Evolutionary conservation across 2,888 invertebrate species (phyloP), one percentile per base, ranked within the genome.

Genomic region (Sycophila texana): DNA sequence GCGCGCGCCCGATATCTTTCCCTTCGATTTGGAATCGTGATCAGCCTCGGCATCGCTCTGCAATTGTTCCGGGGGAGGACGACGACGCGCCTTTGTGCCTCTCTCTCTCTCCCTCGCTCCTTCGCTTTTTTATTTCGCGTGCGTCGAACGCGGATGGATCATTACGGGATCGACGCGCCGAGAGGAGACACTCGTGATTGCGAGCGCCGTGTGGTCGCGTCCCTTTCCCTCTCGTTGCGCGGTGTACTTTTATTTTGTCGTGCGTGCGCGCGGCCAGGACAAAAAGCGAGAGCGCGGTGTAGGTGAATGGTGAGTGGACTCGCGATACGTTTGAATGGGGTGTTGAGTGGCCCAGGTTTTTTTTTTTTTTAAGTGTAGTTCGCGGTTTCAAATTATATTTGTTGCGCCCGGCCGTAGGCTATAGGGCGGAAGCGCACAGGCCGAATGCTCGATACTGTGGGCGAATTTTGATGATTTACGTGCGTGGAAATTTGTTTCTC

Each of bases 21-120:
- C 86, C 61, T 87, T 86, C 84, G 82, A 84, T 87, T 86, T 84
- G 83, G 82, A 86, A 86, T 85, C 84, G 84, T 84, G 86, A 86
- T 85, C 86, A 84, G 85, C 84, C 20, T 18, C 63, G 86, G 86
- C 84, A 63, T 63, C 83, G 83, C 85, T 85, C 84, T 84, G 83
- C 84, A 82, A 86, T 87, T 86, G 86, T 87, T 84, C 39, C 84
- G 72, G 39, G 39, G 39, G 10, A 39, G 39, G 39, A 7, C 39
- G 39, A 39, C 39, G 20, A 26, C 30, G 18, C 12, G 20, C 14
- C 18, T 13, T 20, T 60, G 3, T 47, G 4, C 22, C 13, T 68
- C 18, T 67, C 13, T 68, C 18, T 67, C 13, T 51, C 57, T 57
- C 57, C 30, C 16, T 30, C 66, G 61, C 47, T 57, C 4, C 49